Base-by-base conservation (phyloP, 2,888 invertebrate genomes). In the Apantesis nais region DNA sequence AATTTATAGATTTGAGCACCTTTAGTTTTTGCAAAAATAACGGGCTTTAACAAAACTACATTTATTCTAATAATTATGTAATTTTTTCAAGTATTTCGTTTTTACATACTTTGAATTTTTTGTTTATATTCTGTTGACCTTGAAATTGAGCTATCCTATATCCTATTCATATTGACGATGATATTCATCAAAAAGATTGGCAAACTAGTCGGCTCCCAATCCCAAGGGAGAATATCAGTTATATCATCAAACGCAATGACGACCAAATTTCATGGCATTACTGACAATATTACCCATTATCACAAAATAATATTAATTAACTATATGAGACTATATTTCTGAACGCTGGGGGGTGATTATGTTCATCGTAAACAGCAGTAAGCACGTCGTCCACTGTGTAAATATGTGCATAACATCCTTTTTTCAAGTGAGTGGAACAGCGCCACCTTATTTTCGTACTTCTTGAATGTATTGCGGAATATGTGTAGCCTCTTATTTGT, bases 401-500 rank as follows among this genome's bases (percentile, higher is more conserved):
- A 34, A 67, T 61, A n/a, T 64, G n/a, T 8, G 66, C 65, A n/a
- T 19, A 58, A 62, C 60, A 62, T 44, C 55, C 67, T 52, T 48
- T 67, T 16, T 70, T 62, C 65, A 68, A 37, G 41, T 70, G 72
- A 31, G 67, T 77, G 34, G 71, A 71, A 71, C 71, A 71, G 22
- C 71, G 37, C 71, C 68, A 66, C 25, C 62, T 44, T 58, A 76
- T 22, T 25, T 68, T 61, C 4, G 39, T 0, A 34, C 58, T 74
- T 74, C n/a, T 55, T 29, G 29, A 71, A 70, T n/a, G 64, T 65
- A 73, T 58, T n/a, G 68, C 58, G 4, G 68, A 73, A 25, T 74
- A 78, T 0, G 72, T 78, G 62, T 72, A 79, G 2, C 85, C 84
- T 29, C 63, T 67, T 25, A 79, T 64, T 14, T 80, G 48, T 37